phyloP scores from a whole-genome alignment of 2,797 vertebrate genomes.

The Darevskia mixta region DNA sequence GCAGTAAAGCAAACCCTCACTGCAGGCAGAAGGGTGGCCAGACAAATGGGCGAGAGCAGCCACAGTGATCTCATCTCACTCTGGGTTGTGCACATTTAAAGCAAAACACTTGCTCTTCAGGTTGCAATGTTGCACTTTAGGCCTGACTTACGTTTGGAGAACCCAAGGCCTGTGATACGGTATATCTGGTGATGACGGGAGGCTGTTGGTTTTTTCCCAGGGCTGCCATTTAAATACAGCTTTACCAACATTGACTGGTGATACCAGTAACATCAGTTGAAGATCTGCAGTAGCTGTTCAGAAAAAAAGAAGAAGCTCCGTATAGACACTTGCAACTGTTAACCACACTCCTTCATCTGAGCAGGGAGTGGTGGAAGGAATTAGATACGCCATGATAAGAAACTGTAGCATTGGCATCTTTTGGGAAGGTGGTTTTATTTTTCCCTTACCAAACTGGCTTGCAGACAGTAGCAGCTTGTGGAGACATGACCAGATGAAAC shows the following conservation, averaged over 20 bases:
- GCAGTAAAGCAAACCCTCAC: not conserved
- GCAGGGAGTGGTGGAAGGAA: not conserved
- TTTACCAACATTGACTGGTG: not conserved
- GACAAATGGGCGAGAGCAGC: not conserved
- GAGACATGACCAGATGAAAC: conserved; percentile 28
- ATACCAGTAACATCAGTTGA: not conserved
- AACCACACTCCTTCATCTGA: not conserved
- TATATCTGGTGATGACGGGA: not conserved
- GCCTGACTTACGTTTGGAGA: not conserved
- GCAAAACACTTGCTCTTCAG: not conserved
- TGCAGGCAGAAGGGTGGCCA: not conserved
- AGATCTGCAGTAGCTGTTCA: not conserved
- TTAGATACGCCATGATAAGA: conserved; percentile 26
- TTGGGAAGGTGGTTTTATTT: not conserved
- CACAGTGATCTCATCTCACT: not conserved
- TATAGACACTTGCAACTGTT: not conserved
- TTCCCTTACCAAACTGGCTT: conserved; percentile 9
- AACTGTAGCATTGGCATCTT: conserved; percentile 19
- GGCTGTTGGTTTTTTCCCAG: not conserved
- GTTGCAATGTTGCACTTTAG: not conserved
- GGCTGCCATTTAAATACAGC: not conserved
- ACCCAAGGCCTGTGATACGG: not conserved
- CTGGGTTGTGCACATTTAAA: too few species aligned
- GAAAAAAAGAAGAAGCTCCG: not conserved
- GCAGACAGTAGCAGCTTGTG: conserved; percentile 20